Evolutionary conservation across 2,888 invertebrate species (phyloP).

Genomic region (Fabriciana adippe): DNA sequence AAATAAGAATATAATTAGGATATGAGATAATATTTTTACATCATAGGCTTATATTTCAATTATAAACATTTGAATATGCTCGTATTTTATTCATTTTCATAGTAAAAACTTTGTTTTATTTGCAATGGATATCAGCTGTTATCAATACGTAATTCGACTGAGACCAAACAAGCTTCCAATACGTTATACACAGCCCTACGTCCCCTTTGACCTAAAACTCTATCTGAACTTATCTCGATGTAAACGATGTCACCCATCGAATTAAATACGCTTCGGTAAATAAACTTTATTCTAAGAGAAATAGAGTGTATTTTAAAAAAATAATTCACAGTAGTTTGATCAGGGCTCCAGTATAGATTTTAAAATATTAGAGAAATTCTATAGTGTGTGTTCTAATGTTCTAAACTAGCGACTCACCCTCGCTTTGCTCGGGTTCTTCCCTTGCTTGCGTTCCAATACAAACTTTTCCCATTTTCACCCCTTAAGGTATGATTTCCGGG

Average conservation of each 20-base stretch:
- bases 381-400: too few relatives aligned
- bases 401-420: too few relatives aligned
- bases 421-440: too few relatives aligned
- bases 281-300: constrained; percentile 42
- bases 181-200: constrained; percentile 57
- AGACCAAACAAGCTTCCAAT: constrained; percentile 49
- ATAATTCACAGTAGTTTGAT: not conserved
- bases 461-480: too few relatives aligned
- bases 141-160: constrained; percentile 55
- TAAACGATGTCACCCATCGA: constrained; percentile 54
- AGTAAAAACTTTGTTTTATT: constrained; percentile 24
- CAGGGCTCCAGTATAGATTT: not conserved
- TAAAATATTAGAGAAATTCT: too few relatives aligned
- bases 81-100: not conserved
- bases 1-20: too few relatives aligned
- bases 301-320: constrained; percentile 37
- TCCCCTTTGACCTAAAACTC: constrained; percentile 69
- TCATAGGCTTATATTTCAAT: too few relatives aligned
- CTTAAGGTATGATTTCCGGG: too few relatives aligned
- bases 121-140: constrained; percentile 36
- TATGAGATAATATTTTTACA: too few relatives aligned
- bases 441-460: too few relatives aligned
- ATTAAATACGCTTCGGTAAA: constrained; percentile 35
- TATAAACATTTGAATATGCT: too few relatives aligned
- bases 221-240: constrained; percentile 70